A percentile compares a stretch with the other conserved stretches of the same genome.
Conservation (phyloP, 2,113 vertebrate genomes). For the Anser cygnoides region DNA sequence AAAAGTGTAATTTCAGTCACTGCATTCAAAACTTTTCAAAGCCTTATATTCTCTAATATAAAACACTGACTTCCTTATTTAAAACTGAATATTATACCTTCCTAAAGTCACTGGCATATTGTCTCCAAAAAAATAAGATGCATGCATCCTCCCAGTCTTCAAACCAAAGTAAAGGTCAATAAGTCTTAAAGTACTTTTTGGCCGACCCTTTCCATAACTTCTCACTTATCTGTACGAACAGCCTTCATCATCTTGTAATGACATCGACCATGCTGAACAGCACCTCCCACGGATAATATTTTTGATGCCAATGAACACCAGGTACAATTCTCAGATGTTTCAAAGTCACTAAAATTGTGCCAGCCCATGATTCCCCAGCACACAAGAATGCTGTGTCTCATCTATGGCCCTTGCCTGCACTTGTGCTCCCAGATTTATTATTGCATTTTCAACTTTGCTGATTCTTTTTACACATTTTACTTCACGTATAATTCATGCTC, state of each 20-base stretch:
- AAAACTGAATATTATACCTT: neutral
- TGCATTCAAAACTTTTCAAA: neutral
- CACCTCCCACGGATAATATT: neutral
- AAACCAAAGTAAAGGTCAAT: neutral
- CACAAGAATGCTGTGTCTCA: accelerated
- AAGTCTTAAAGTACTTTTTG: neutral
- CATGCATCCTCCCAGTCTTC: neutral
- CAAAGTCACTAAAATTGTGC: neutral
- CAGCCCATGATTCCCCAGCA: neutral
- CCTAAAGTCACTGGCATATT: neutral
- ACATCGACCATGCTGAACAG: neutral
- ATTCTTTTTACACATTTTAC: neutral
- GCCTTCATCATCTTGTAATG: neutral
- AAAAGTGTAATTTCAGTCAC: neutral
- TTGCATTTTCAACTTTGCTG: neutral
- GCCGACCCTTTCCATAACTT: neutral
- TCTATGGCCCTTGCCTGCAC: neutral
- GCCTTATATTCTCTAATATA: neutral
- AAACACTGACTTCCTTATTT: neutral
- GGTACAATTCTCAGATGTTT: neutral
- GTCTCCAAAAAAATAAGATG: neutral
- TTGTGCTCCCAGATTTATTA: neutral
- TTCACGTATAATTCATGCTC: neutral
- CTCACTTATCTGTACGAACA: neutral
- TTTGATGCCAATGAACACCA: neutral